phyloP scores from a whole-genome alignment of 2,113 vertebrate species.

The Cyanocitta stelleri region DNA sequence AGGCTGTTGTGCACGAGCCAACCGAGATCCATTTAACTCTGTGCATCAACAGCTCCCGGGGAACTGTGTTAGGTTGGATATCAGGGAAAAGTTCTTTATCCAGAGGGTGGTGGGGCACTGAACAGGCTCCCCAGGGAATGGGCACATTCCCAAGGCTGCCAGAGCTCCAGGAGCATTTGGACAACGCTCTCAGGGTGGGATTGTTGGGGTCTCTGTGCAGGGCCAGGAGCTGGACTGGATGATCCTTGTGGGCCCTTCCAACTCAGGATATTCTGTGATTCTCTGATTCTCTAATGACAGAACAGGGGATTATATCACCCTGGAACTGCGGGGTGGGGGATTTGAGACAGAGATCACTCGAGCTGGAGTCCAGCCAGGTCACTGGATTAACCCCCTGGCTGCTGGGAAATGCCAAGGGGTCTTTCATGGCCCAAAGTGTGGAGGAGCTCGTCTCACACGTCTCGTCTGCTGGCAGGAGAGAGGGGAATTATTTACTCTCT shows the following conservation, averaged over 20 bases:
- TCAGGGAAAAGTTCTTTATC: background rate
- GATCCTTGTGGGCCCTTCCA: background rate
- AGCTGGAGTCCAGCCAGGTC: conserved; percentile 31
- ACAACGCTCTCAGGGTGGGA: rapidly evolving
- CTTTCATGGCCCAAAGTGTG: background rate
- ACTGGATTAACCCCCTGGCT: background rate
- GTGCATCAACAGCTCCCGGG: background rate
- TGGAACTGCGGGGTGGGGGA: background rate
- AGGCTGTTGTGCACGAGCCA: background rate
- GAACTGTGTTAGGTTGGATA: background rate
- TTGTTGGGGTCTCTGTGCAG: background rate
- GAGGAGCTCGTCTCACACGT: conserved; percentile 2
- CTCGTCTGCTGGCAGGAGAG: conserved; percentile 7
- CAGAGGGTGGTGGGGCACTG: background rate
- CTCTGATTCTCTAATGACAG: rapidly evolving
- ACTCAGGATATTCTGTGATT: rapidly evolving
- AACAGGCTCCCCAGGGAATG: background rate
- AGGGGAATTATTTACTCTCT: background rate
- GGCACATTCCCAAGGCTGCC: background rate
- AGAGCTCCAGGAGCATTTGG: background rate
- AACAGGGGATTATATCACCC: background rate
- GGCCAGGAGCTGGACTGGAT: background rate
- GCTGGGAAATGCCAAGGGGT: background rate
- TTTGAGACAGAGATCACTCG: background rate
- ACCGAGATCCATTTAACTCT: rapidly evolving